Conservation (phyloP, 2,888 invertebrate genomes). For the Hypomecis punctinalis region DNA sequence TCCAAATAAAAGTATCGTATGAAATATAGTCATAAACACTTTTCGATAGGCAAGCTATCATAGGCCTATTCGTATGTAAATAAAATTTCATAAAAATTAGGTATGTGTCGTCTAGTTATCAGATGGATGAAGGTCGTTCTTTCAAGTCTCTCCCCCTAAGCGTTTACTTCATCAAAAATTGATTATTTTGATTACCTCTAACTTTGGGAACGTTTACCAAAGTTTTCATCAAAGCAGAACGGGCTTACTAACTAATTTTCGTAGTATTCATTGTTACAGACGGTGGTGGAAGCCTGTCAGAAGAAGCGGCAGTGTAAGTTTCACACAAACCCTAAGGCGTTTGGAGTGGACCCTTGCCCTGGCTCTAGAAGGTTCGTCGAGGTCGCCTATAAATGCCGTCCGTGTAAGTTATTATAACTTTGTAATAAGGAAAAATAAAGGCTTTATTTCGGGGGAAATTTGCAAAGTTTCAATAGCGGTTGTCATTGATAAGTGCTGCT, state of each 20-base stretch:
- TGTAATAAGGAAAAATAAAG: conserved; percentile 37
- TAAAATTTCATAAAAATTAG: too few relatives aligned
- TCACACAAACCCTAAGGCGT: conserved; percentile 94
- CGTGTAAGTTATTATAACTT: conserved; percentile 89
- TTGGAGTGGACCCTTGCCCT: conserved; percentile 96
- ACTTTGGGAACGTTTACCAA: conserved; percentile 27
- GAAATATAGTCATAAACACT: too few relatives aligned
- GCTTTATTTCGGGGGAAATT: conserved; percentile 6
- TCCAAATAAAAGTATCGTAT: too few relatives aligned
- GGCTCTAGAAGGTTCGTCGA: conserved; percentile 96
- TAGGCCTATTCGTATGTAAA: too few relatives aligned
- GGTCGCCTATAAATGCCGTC: conserved; percentile 98
- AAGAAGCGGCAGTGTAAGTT: conserved; percentile 97
- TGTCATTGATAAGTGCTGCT: too few relatives aligned
- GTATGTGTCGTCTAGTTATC: too few relatives aligned
- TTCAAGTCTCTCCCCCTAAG: too few relatives aligned
- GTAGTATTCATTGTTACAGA: conserved; percentile 96
- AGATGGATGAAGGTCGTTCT: too few relatives aligned
- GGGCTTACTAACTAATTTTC: conserved; percentile 74
- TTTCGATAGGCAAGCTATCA: too few relatives aligned
- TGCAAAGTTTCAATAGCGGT: too few relatives aligned
- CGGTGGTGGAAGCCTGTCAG: conserved; percentile 96
- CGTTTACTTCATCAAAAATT: conserved; percentile 17
- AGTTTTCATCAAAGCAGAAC: conserved; percentile 49
- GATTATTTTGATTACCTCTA: conserved; percentile 14